These are phyloP conservation scores for Equus przewalskii DNA, from an alignment of 2,113 vertebrate species.

Conservation along the genomic window DNA sequence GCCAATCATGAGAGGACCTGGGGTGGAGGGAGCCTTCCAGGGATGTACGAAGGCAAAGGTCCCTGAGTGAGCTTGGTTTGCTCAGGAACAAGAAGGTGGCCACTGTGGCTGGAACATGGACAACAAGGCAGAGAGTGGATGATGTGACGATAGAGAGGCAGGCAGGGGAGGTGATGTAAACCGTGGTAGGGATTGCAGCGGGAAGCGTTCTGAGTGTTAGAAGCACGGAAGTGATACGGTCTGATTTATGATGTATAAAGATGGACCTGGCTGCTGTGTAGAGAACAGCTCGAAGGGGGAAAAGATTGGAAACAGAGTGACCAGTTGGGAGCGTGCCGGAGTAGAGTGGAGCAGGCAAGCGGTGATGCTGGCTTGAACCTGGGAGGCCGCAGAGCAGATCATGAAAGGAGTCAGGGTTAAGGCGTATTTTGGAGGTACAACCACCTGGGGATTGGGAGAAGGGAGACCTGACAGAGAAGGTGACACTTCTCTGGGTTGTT, in stretches of 20 bases:
- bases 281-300: not conserved
- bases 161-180: not conserved
- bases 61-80: not conserved
- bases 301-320: not conserved
- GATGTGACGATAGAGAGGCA: not conserved
- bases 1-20: not conserved
- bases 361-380: not conserved
- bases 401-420: not conserved
- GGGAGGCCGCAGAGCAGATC: not conserved
- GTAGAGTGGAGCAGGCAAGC: not conserved
- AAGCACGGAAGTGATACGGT: not conserved
- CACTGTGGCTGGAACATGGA: not conserved
- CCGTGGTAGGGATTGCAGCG: fast-evolving
- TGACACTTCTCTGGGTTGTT: not conserved
- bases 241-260: not conserved
- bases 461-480: not conserved
- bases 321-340: not conserved
- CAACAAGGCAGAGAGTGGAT: not conserved
- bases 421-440: not conserved
- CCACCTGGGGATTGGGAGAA: not conserved
- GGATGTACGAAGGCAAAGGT: not conserved
- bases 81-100: not conserved
- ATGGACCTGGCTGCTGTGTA: not conserved
- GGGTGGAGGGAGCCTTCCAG: not conserved
- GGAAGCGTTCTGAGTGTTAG: not conserved